Evolutionary conservation across 2,888 invertebrate genomes (phyloP), one percentile per base, ranked within the genome.

Genomic region (Mycalesis mineus): DNA sequence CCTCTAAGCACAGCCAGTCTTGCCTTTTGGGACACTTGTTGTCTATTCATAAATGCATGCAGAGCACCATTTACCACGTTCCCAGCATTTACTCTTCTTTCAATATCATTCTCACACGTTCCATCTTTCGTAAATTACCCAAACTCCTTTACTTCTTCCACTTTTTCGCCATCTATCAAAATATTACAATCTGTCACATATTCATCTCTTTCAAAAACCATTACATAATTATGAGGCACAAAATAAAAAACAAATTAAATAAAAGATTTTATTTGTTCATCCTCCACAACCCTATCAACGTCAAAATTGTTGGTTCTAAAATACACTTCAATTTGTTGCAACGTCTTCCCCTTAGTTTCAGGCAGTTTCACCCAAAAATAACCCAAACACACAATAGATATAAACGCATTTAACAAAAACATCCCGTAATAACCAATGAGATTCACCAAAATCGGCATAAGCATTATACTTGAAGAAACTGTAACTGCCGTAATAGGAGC

Each of bases 291-390:
- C 5, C 33, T 29, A 5, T 47, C 47, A 0, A 47, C 31, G 11
- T 47, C 15, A 11, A 47, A 47, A 9, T 33, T 11, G 7, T 47
- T 47, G 1, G 47, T 47, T 33, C 40, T 51, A 29, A 65, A 65
- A 44, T 59, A 61, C 7, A 58, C 40, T 58, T 70, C 69, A 14
- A 76, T 71, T 47, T 74, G 73, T 42, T 65, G 59, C 7, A 69
- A 53, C 9, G 67, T 72, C 61, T 68, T 73, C 41, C 70, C 72
- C 53, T 71, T 71, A 0, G 72, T 72, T 59, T 76, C 73, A 7
- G 73, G 73, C 39, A 73, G 63, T 14, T 11, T 14, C 0, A 31
- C 9, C 47, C 47, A 47, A 6, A 47, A 31, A 33, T 47, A 47
- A 11, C 9, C 33, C 6, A 47, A 7, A 7, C 47, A 14, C 7